Conservation (phyloP, 1,140 invertebrate genomes). For the Procambarus virginalis region DNA sequence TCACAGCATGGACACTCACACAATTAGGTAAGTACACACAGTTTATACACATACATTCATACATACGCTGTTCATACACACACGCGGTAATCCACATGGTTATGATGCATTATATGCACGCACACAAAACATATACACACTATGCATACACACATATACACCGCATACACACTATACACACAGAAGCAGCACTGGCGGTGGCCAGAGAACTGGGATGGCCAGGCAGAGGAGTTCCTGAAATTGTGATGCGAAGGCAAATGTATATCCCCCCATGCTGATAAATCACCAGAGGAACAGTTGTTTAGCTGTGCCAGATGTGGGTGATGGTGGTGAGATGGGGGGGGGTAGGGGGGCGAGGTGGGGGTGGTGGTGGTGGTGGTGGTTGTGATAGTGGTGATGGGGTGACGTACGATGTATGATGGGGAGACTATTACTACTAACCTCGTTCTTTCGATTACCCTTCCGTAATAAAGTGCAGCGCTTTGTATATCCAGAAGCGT, state of each 20-base stretch:
- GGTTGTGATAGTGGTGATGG: background rate
- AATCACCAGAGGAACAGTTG: constrained; percentile 57
- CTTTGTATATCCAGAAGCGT: too few relatives aligned
- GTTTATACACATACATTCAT: background rate
- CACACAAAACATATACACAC: background rate
- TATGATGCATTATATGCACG: background rate
- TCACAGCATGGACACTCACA: too few relatives aligned
- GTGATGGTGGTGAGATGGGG: constrained; percentile 23
- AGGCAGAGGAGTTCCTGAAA: constrained; percentile 56
- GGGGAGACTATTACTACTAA: too few relatives aligned
- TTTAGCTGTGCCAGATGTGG: constrained; percentile 50
- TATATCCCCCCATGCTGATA: constrained; percentile 48
- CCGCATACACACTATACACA: constrained; percentile 26
- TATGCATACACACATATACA: constrained; percentile 13
- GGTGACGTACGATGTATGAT: background rate
- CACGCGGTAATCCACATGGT: background rate
- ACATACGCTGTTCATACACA: background rate
- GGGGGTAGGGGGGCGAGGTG: background rate
- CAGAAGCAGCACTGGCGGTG: background rate
- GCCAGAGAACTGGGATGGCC: background rate
- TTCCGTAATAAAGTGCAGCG: too few relatives aligned
- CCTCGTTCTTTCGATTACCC: too few relatives aligned
- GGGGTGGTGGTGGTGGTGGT: constrained; percentile 8
- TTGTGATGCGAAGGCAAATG: constrained; percentile 62
- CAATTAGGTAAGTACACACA: background rate